Base-by-base conservation (phyloP, 2,888 invertebrate species). In the Cabera pusaria region DNA sequence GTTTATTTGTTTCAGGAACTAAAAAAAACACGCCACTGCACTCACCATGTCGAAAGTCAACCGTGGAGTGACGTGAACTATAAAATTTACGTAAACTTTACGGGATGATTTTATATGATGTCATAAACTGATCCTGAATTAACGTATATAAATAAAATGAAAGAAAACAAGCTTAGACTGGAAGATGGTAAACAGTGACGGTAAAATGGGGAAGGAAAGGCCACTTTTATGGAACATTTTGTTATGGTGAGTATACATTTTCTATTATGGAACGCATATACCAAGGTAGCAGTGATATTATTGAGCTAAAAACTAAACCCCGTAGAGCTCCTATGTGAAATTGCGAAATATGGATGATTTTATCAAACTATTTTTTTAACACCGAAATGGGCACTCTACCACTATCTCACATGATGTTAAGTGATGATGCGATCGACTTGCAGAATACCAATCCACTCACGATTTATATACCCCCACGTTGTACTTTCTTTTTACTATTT, bases 161-260 rank as follows among this genome's bases (percentile, higher is more conserved):
- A 64, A 57, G 62, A 46, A 57, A 42, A 48, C 49, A 64, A 60
- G 54, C 40, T 54, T 39, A 59, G 40, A 37, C 50, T 60, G 47
- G 54, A 44, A 52, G 39, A 39, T 41, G 42, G 49, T 48, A 57
- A 56, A 58, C 41, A 57, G 60, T 71, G 64, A 67, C 54, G 32
- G 55, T 61, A 80, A 71, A 63, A 86, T 85, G 85, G 83, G 68
- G 65, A 68, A 60, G 51, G 66, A 60, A 58, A 64, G 40, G 55
- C 25, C 54, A 44, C 52, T 57, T 49, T 44, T 57, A 35, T 64
- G 64, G 64, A 56, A 64, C 52, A 67, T 60, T 46, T 57, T 72
- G 45, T 62, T 80, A 62, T 78, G 81, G 83, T 82, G 53, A 79
- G 81, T 72, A 17, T n/a, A n/a, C n/a, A n/a, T n/a, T n/a, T n/a